Base-by-base conservation (phyloP, 2,797 vertebrate species). In the Hydrolagus colliei region DNA sequence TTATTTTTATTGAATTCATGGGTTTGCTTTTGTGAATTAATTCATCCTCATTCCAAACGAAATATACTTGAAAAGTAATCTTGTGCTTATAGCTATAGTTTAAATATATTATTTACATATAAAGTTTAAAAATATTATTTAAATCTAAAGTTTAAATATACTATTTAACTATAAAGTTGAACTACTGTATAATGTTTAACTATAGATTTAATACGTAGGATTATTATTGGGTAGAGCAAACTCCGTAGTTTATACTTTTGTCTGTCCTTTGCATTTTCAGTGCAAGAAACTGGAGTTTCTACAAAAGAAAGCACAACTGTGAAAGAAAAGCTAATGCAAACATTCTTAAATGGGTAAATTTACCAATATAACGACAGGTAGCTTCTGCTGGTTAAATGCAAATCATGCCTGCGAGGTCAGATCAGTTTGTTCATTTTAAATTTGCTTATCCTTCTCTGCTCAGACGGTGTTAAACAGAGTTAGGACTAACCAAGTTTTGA, bases 271-370 rank as follows among this genome's bases (percentile, higher is more conserved):
- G 10, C 72, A 27, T 62, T 90, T 91, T 85, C 91, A 92, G 92
- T 90, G 87, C 91, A 91, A 88, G 92, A 92, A 67, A 89, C 90
- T 0, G 89, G 91, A 86, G 89, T 90, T 59, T 87, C 91, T 86
- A 90, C 90, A 22, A 90, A 92, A 75, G 85, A 86, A 73, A 89
- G 90, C 0, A 90, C 92, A 86, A 91, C 91, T 88, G 89, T 92
- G 86, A 92, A 91, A 11, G 92, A 93, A 86, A 91, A 90, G 79
- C 89, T 92, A 87, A 89, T 91, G 91, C 90, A 90, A 85, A 90
- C 91, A 72, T 87, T 86, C 32, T 41, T 87, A 7, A 73, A 67
- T 0, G 86, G 86, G 86, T 87, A 86, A 78, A 74, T 86, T 10
- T 52, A 71, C 27, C 13, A 67, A 18, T 78, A 4, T 0, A 1